These are phyloP conservation scores for Rugalucina vietnamica DNA, from an alignment of 2,888 invertebrate species.

Conservation along the genomic window DNA sequence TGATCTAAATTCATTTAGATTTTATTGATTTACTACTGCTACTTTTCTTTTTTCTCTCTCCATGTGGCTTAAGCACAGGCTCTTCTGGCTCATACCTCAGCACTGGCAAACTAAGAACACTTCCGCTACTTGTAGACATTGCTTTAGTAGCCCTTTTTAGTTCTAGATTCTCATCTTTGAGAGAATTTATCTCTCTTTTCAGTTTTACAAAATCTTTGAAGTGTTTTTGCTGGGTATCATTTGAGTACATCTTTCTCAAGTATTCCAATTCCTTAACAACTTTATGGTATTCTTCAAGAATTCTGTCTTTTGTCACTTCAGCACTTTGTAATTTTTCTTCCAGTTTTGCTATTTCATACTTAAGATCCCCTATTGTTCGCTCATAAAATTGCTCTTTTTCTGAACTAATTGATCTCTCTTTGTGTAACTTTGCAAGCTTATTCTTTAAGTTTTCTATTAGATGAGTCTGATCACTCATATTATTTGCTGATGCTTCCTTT, in stretches of 20 bases:
- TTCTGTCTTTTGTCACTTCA: conserved; percentile 70
- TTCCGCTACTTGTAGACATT: conserved; percentile 15
- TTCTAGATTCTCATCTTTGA: conserved; percentile 77
- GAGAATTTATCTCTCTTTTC: conserved; percentile 74
- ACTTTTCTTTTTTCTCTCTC: conserved; percentile 38
- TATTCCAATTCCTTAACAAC: conserved; percentile 68
- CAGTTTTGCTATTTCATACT: conserved; percentile 66
- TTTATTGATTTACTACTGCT: not conserved
- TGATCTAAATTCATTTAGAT: too few relatives aligned
- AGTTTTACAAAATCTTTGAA: conserved; percentile 80
- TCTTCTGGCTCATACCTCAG: conserved; percentile 52
- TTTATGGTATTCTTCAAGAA: conserved; percentile 71
- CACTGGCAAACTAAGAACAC: conserved; percentile 58
- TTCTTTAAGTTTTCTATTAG: conserved; percentile 71
- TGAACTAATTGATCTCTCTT: conserved; percentile 67
- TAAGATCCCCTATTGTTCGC: conserved; percentile 64
- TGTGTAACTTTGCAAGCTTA: conserved; percentile 68
- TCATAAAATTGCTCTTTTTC: conserved; percentile 70
- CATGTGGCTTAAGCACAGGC: conserved; percentile 24
- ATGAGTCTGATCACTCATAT: conserved; percentile 66
- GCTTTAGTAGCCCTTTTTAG: conserved; percentile 60
- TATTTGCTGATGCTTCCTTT: conserved; percentile 63
- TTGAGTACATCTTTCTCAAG: conserved; percentile 63
- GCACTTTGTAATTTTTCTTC: conserved; percentile 62
- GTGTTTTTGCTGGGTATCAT: conserved; percentile 68